Evolutionary conservation across 1,140 invertebrate genomes (phyloP).

Genomic region (Antheraea pernyi): DNA sequence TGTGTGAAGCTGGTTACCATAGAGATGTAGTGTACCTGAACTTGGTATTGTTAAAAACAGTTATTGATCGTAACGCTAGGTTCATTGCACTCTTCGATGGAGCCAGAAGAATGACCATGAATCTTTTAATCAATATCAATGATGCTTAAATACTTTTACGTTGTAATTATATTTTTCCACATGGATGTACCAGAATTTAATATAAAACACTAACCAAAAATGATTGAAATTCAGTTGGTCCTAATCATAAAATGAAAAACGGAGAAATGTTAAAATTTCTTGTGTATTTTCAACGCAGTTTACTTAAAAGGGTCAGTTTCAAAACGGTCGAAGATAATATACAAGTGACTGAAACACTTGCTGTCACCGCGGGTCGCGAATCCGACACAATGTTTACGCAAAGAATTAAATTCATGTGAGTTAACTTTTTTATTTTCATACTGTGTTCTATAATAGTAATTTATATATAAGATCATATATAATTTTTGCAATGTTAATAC

Average conservation of each 20-base stretch:
- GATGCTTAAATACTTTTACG: too few relatives aligned
- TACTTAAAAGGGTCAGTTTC: constrained; percentile 38
- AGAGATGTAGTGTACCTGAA: constrained; percentile 25
- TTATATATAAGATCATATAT: constrained; percentile 78
- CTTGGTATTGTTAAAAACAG: not conserved
- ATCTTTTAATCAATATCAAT: too few relatives aligned
- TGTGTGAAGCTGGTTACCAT: constrained; percentile 43
- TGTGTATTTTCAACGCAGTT: constrained; percentile 61
- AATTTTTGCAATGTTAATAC: constrained; percentile 78
- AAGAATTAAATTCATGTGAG: constrained; percentile 72
- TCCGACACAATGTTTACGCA: constrained; percentile 46
- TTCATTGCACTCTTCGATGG: not conserved
- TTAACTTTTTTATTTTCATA: constrained; percentile 77
- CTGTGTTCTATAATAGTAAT: constrained; percentile 78
- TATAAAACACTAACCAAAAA: not conserved
- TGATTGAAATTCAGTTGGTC: not conserved
- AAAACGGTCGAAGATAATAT: constrained; percentile 7
- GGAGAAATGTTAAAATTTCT: constrained; percentile 57
- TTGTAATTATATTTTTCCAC: too few relatives aligned
- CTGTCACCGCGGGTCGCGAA: constrained; percentile 35
- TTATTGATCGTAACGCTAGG: constrained; percentile 5
- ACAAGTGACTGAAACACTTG: not conserved
- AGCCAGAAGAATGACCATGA: not conserved
- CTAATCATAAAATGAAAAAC: constrained; percentile 54
- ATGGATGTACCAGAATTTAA: not conserved